A percentile compares a stretch with the other conserved stretches of the same genome.
Conservation (phyloP, 2,113 vertebrate genomes). For the Chroicocephalus ridibundus region DNA sequence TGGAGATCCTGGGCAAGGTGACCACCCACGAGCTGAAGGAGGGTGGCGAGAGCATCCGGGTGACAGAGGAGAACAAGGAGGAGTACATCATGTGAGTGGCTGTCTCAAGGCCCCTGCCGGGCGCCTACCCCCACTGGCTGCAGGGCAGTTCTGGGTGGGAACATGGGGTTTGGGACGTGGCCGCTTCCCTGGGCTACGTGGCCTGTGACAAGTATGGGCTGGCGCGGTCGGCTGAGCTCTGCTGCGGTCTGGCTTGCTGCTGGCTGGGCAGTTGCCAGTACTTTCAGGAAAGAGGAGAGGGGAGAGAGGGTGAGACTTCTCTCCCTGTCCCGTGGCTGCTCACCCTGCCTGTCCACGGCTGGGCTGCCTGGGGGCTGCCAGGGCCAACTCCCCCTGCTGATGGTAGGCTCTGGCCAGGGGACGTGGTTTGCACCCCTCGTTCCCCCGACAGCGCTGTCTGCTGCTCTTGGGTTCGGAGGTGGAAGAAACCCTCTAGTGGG, state of each 20-base stretch:
- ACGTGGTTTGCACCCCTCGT: background rate
- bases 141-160: background rate
- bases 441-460: background rate
- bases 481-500: background rate
- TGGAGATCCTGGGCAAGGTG: slow-evolving; percentile 98
- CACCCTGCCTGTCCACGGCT: background rate
- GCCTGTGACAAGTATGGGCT: slow-evolving; percentile 40
- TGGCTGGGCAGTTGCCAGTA: slow-evolving; percentile 37
- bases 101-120: fast-evolving
- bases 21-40: slow-evolving; percentile 95
- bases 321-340: background rate
- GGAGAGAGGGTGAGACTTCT: slow-evolving; percentile 21
- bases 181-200: slow-evolving; percentile 20
- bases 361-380: background rate
- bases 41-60: slow-evolving; percentile 90
- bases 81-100: slow-evolving; percentile 91
- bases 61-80: slow-evolving; percentile 96
- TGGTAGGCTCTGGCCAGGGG: background rate
- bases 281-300: slow-evolving; percentile 59
- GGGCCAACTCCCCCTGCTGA: background rate
- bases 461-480: background rate
- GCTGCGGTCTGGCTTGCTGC: slow-evolving; percentile 40
- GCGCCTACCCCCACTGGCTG: fast-evolving
- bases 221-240: background rate
- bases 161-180: background rate